phyloP scores from a whole-genome alignment of 1,140 invertebrate genomes.

The Brachionus paranguensis region DNA sequence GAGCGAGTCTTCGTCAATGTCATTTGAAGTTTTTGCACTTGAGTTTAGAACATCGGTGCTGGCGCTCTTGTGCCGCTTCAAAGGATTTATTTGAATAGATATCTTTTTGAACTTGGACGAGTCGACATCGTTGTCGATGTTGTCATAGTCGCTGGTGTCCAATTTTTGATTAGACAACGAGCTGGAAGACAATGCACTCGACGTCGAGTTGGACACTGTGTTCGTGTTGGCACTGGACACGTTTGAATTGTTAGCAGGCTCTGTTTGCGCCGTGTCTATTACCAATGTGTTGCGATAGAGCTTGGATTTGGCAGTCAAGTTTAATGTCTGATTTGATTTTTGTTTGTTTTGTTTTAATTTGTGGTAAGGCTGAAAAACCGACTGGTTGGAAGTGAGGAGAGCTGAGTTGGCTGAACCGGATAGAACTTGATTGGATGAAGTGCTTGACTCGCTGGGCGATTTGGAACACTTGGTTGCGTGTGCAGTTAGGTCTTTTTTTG shows the following conservation, averaged over 20 bases:
- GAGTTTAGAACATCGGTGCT: background rate
- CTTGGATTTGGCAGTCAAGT: background rate
- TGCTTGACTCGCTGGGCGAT: background rate
- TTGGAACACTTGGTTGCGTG: conserved; percentile 7
- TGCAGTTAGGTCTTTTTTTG: background rate
- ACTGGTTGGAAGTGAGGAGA: background rate
- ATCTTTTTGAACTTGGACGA: background rate
- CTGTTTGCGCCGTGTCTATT: background rate
- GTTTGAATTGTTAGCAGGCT: background rate
- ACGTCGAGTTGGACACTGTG: background rate
- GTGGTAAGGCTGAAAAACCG: conserved; percentile 19
- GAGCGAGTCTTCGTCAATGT: conserved; percentile 8
- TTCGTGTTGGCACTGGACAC: background rate
- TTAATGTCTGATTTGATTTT: background rate
- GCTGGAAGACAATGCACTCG: background rate
- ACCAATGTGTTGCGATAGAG: background rate
- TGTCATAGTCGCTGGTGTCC: conserved; percentile 32
- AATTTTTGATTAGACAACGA: conserved; percentile 15
- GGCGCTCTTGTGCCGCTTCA: conserved; percentile 17
- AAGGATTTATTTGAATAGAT: background rate
- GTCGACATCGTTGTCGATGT: background rate
- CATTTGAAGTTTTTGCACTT: background rate
- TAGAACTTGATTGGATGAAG: background rate
- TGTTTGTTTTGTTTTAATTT: background rate
- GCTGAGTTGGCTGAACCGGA: background rate